phyloP scores from a whole-genome alignment of 2,888 invertebrate species.

The Piscicola geometra region DNA sequence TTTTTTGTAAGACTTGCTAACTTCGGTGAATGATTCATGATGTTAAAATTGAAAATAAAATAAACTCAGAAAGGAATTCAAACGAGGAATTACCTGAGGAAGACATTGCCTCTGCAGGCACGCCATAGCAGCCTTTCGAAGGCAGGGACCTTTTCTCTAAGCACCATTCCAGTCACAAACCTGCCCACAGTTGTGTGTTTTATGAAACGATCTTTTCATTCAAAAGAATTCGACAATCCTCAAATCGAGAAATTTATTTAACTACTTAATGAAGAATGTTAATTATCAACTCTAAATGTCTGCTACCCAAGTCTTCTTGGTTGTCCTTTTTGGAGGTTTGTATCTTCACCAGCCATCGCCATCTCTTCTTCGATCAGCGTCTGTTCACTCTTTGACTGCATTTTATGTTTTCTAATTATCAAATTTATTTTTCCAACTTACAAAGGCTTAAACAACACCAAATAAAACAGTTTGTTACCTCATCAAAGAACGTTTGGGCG shows the following conservation, averaged over 20 bases:
- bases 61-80: no score
- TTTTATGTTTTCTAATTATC: background rate
- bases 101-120: constrained; percentile 88
- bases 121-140: constrained; percentile 96
- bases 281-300: no score
- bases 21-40: no score
- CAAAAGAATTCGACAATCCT: no score
- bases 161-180: constrained; percentile 96
- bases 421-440: no score
- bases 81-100: constrained; percentile 63
- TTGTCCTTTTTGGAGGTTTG: background rate
- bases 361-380: background rate
- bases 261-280: no score
- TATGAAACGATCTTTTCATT: no score
- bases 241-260: no score
- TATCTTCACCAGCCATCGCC: background rate
- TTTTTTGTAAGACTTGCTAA: no score
- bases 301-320: background rate
- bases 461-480: no score
- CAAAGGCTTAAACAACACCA: no score
- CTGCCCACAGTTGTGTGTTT: constrained; percentile 61
- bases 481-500: constrained; percentile 98
- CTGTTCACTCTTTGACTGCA: background rate
- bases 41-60: no score
- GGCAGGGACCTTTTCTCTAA: constrained; percentile 87